Percentiles rank a stretch among this genome's conserved stretches.
Evolutionary conservation across 2,888 invertebrate genomes (phyloP).

Genomic region (Dioctria rufipes): DNA sequence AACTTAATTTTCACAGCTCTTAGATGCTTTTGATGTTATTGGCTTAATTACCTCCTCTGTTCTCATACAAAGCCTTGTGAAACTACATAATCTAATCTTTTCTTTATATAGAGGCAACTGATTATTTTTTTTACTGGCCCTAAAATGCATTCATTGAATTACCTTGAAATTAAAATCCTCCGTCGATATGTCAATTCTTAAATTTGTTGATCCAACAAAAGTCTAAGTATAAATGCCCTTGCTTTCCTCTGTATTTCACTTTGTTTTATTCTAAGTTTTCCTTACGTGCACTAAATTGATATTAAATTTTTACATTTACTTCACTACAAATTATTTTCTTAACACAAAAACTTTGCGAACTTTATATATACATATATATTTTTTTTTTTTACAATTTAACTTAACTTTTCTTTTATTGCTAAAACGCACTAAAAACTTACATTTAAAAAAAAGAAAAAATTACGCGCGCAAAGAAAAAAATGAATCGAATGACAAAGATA

Average conservation of each 20-base stretch:
- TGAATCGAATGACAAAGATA: background rate
- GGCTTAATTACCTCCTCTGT: background rate
- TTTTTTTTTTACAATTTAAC: background rate
- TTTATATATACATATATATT: too few species aligned
- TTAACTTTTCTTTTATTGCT: background rate
- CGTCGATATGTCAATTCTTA: background rate
- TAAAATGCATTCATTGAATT: background rate
- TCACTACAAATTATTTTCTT: background rate
- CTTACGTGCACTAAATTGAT: background rate
- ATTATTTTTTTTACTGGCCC: too few species aligned
- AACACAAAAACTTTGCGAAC: background rate
- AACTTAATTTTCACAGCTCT: background rate
- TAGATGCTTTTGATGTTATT: background rate
- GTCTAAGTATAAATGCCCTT: background rate
- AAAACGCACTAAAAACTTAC: background rate
- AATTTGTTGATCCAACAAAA: background rate
- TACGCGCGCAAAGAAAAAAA: background rate
- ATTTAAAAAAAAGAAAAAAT: background rate
- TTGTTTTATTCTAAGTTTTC: background rate
- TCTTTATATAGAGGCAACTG: too few species aligned
- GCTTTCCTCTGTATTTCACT: background rate
- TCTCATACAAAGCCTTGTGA: background rate
- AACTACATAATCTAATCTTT: too few species aligned
- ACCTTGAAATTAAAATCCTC: background rate
- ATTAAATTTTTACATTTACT: background rate